Percentiles rank a stretch among this genome's conserved stretches.
Conservation (phyloP, 35 echinoderm and acorn worm species). For the Eucidaris tribuloides region DNA sequence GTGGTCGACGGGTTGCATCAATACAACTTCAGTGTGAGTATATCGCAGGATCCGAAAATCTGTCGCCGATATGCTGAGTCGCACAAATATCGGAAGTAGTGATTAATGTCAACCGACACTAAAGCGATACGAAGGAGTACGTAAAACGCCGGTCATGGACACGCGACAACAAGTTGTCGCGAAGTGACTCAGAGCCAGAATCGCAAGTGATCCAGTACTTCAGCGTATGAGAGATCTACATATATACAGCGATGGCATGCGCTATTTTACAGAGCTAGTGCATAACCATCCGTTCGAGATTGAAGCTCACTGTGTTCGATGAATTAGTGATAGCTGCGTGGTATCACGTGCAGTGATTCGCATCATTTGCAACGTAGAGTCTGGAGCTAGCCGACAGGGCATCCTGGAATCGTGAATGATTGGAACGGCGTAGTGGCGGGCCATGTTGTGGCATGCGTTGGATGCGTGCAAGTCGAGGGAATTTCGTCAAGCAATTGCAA, state of each 20-base stretch:
- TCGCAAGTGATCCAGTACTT: not conserved
- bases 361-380: conserved; percentile 8
- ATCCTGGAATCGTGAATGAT: no score
- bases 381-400: not conserved
- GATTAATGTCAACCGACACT: not conserved
- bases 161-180: not conserved
- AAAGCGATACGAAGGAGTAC: not conserved
- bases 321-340: conserved; percentile 7
- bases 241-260: not conserved
- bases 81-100: not conserved
- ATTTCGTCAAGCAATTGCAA: not conserved
- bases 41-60: conserved; percentile 20
- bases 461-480: not conserved
- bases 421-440: not conserved
- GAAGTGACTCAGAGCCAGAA: not conserved
- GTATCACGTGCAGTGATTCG: conserved; percentile 26
- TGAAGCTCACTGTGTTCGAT: conserved; percentile 18
- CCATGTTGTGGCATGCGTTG: not conserved
- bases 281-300: not conserved
- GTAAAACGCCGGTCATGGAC: not conserved
- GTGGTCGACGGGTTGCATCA: conserved; percentile 34
- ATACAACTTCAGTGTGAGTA: conserved; percentile 55
- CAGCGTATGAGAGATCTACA: not conserved
- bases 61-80: conserved; percentile 26
- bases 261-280: not conserved